Percentiles rank a stretch among this genome's conserved stretches.
Conservation (phyloP, 37 sponge, comb jelly and placozoan genomes). For the Geodia barretti region DNA sequence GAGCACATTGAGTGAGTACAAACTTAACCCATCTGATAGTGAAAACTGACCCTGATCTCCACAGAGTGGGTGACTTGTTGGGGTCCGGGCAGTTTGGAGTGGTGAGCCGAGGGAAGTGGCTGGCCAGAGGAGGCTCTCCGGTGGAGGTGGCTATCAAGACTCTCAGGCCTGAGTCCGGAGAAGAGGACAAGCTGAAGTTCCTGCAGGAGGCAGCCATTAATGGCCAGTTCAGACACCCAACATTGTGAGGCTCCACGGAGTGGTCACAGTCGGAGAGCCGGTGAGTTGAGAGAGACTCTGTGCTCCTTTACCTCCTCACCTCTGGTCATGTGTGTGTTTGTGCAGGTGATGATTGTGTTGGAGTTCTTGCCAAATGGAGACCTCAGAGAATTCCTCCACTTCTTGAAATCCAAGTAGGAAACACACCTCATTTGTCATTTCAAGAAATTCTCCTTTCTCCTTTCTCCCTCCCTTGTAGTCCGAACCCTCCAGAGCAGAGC, state of each 20-base stretch:
- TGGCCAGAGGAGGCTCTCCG: background rate
- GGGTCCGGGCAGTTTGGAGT: constrained; percentile 53
- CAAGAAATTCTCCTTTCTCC: background rate
- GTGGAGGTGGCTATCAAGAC: constrained; percentile 43
- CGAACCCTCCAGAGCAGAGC: background rate
- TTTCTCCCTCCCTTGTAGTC: background rate
- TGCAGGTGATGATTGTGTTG: constrained; percentile 76
- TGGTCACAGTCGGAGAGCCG: constrained; percentile 64
- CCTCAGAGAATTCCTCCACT: constrained; percentile 29
- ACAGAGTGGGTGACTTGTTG: background rate
- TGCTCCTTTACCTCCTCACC: background rate
- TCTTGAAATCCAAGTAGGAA: constrained; percentile 11
- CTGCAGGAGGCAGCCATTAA: constrained; percentile 62
- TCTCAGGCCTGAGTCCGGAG: constrained; percentile 3
- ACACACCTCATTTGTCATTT: background rate
- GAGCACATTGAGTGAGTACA: constrained; percentile 45
- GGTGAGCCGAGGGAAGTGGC: constrained; percentile 23
- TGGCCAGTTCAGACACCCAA: constrained; percentile 29
- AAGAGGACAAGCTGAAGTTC: constrained; percentile 45
- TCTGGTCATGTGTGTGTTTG: background rate
- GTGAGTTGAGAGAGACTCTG: constrained; percentile 5
- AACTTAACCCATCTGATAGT: too few relatives aligned
- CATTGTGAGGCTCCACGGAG: constrained; percentile 43
- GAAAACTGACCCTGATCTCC: too few relatives aligned
- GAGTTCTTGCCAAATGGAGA: constrained; percentile 71